Percentiles rank a stretch among this genome's conserved stretches.
Conservation (phyloP, 2,113 vertebrate genomes). For the Hypanus sabinus region DNA sequence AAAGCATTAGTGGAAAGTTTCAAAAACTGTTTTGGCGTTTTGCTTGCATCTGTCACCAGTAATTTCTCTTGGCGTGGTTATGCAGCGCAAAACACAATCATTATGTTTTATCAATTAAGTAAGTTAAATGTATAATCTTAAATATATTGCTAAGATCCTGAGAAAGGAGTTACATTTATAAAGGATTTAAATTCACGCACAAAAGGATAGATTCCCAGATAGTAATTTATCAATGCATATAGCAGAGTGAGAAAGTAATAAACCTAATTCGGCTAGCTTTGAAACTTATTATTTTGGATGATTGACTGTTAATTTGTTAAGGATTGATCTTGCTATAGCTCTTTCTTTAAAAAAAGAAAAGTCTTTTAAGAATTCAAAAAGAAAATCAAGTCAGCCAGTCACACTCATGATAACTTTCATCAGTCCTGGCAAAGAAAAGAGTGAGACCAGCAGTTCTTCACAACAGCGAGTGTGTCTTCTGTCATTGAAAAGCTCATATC, state of each 20-base stretch:
- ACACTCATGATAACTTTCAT: background rate
- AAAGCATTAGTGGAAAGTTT: background rate
- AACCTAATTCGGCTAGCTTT: background rate
- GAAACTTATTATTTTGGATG: background rate
- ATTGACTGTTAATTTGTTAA: background rate
- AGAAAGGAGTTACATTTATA: background rate
- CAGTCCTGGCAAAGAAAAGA: background rate
- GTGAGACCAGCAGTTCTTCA: background rate
- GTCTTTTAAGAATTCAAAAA: slow-evolving; percentile 1
- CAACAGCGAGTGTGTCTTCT: background rate
- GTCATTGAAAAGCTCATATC: slow-evolving; percentile 23
- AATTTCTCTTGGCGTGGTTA: background rate
- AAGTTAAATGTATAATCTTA: background rate
- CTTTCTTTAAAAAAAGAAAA: background rate
- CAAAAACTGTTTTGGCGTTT: background rate
- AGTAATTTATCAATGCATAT: background rate
- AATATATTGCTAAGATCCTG: background rate
- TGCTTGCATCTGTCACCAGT: background rate
- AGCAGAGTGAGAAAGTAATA: background rate
- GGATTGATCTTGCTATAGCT: background rate
- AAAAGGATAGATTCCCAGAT: background rate
- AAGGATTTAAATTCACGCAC: background rate
- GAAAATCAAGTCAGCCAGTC: background rate
- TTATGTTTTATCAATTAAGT: background rate
- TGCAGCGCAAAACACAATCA: background rate